Evolutionary conservation across 2,888 invertebrate genomes (phyloP), one percentile per base, ranked within the genome.

Genomic region (Chirona hameri): DNA sequence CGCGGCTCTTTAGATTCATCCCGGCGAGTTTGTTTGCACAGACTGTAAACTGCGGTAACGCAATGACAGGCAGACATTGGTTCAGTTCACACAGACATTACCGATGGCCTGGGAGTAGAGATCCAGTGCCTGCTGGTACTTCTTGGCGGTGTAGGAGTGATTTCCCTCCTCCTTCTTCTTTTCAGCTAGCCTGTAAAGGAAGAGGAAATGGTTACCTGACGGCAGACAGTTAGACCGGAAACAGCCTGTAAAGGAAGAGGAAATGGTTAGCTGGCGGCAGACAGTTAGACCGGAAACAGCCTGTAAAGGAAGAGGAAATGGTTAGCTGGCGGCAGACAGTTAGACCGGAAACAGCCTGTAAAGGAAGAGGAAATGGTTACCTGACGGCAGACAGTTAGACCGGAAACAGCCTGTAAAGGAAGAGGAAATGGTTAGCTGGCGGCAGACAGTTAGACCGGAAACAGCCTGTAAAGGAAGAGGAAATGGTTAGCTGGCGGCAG

Each of bases 111-210:
- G 94, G 84, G 93, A 93, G 88, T 98, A 98, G 87, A 93, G 91
- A 85, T 91, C 90, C 84, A 97, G 90, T 82, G 98, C 98, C 86
- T 93, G 92, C 86, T 92, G 91, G 89, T 98, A 98, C 87, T 97
- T 93, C 89, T 96, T 94, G 86, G 92, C 91, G 89, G 93, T 94
- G 89, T 97, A 98, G 83, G 93, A 91, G 87, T 93, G 92, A 89
- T 98, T 98, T 84, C 97, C 98, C 88, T 92, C 92, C 88, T 94
- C 94, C 88, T 97, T 97, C 87, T 93, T 94, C 86, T 92, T 90
- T 89, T 96, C 95, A 65, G 95, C 95, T 87, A 93, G 89, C 87
- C 95, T 95, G 87, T 48, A 27, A 46, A 31, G 12, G 39, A 18
- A 39, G 39, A 15, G 52, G 39, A n/a, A 79, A 39, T 39, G n/a